Evolutionary conservation across 1,140 invertebrate species (phyloP).

Genomic region (Bombus confusus): DNA sequence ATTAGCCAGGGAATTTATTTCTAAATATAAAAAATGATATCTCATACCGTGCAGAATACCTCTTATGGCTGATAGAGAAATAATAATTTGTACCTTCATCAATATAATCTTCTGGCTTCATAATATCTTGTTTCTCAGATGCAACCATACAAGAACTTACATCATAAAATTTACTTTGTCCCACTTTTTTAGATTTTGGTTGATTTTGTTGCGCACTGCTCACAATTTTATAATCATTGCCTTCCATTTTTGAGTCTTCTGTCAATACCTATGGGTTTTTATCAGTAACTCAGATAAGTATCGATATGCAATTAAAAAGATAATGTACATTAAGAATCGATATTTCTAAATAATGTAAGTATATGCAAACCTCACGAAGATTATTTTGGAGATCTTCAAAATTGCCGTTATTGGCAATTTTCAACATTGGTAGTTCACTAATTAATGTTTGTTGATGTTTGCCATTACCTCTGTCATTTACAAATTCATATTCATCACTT

Average conservation of each 20-base stretch:
- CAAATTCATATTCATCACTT: constrained; percentile 93
- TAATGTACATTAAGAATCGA: neutral
- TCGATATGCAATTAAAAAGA: neutral
- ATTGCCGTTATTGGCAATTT: constrained; percentile 89
- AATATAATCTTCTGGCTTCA: constrained; percentile 89
- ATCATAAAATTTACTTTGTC: constrained; percentile 82
- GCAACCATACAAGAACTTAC: constrained; percentile 73
- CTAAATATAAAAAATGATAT: constrained; percentile 55
- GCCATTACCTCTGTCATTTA: constrained; percentile 81
- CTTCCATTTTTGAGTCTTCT: constrained; percentile 81
- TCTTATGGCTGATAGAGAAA: neutral
- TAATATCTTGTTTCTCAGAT: constrained; percentile 89
- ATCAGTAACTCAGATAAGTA: constrained; percentile 18
- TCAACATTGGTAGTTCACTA: constrained; percentile 86
- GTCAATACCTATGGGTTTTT: constrained; percentile 73
- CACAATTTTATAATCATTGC: constrained; percentile 69
- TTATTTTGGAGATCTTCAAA: constrained; percentile 88
- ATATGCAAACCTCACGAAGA: constrained; percentile 85
- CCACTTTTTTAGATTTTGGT: constrained; percentile 75
- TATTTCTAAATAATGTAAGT: neutral
- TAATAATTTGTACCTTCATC: constrained; percentile 84
- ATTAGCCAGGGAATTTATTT: constrained; percentile 85
- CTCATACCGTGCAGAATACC: neutral
- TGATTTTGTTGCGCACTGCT: constrained; percentile 52
- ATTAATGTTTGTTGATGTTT: constrained; percentile 76